Evolutionary conservation across 2,888 invertebrate genomes (phyloP).

Genomic region (Mantis religiosa): DNA sequence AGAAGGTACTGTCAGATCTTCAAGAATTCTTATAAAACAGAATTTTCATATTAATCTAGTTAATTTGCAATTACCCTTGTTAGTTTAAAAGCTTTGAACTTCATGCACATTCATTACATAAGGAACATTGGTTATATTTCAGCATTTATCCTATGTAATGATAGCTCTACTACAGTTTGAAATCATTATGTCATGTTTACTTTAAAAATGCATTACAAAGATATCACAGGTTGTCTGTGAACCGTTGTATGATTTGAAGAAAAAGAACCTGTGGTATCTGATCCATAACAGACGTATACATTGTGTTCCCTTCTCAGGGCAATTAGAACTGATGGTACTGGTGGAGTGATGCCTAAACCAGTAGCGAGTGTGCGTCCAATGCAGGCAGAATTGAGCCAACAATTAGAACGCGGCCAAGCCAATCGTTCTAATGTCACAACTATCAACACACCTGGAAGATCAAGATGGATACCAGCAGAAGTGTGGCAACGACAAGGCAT

Average conservation of each 20-base stretch:
- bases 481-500: slow-evolving; percentile 92
- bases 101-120: no score
- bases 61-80: no score
- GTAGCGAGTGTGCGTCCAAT: slow-evolving; percentile 72
- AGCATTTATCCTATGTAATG: no score
- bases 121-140: no score
- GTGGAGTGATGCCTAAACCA: slow-evolving; percentile 49
- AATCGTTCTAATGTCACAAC: slow-evolving; percentile 20
- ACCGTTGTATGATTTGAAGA: not conserved
- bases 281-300: not conserved
- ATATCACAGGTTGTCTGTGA: not conserved
- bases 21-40: no score
- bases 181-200: no score
- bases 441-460: slow-evolving; percentile 34
- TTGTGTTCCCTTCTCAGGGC: slow-evolving; percentile 28
- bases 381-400: slow-evolving; percentile 56
- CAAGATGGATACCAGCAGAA: slow-evolving; percentile 81
- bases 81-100: no score
- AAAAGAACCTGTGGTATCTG: not conserved
- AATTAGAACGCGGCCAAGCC: slow-evolving; percentile 25
- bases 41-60: no score
- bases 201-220: not conserved
- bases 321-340: slow-evolving; percentile 33
- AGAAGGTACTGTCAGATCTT: no score
- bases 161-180: no score